Evolutionary conservation across 2,113 vertebrate species (phyloP).

Genomic region (Machaerirhynchus nigripectus): DNA sequence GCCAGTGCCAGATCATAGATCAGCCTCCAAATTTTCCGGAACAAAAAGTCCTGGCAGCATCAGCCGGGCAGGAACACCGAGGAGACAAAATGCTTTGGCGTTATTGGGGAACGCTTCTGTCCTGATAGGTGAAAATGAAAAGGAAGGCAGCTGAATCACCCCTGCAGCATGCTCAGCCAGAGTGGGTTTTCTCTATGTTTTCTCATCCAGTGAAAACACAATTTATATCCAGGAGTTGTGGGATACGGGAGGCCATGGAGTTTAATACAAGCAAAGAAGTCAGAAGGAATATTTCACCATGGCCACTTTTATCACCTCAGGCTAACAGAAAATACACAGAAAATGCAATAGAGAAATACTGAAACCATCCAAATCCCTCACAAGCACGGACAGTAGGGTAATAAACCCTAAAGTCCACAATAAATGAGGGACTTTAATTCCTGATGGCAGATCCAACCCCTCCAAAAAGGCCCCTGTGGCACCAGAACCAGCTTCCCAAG

Average conservation of each 20-base stretch:
- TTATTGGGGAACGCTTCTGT: background rate
- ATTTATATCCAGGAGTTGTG: background rate
- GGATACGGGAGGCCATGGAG: background rate
- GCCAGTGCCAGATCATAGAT: background rate
- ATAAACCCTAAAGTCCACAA: too few species aligned
- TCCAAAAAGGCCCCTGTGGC: background rate
- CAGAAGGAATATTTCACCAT: background rate
- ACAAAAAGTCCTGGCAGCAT: constrained; percentile 1
- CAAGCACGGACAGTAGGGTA: background rate
- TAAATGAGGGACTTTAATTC: background rate
- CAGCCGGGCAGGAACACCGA: background rate
- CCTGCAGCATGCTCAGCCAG: background rate
- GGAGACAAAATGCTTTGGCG: background rate
- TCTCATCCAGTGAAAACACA: background rate
- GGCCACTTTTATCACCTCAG: background rate
- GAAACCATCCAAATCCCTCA: background rate
- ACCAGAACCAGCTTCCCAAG: background rate
- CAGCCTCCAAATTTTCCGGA: background rate
- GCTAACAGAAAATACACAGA: background rate
- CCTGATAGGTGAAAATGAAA: background rate
- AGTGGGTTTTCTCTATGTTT: background rate
- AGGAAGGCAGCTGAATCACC: background rate
- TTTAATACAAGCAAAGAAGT: background rate
- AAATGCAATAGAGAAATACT: background rate
- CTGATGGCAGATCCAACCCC: background rate